A percentile compares a stretch with the other conserved stretches of the same genome.
Conservation (phyloP, 2,888 invertebrate genomes). For the Parelbella ahira region DNA sequence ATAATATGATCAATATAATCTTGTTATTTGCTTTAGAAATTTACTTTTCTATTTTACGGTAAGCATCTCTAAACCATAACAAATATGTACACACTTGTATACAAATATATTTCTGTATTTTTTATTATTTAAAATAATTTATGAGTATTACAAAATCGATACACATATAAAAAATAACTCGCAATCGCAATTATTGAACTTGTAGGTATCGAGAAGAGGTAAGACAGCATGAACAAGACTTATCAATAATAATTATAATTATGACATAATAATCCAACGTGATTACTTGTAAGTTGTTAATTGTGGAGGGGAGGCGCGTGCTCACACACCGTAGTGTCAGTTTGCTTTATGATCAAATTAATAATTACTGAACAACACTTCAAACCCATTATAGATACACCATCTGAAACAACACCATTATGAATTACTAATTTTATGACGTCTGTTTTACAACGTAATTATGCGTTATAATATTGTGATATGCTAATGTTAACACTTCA, state of each 20-base stretch:
- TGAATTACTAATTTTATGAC: constrained; percentile 72
- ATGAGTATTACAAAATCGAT: too few species aligned
- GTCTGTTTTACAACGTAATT: constrained; percentile 58
- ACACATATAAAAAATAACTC: too few species aligned
- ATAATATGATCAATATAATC: too few species aligned
- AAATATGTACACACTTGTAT: too few species aligned
- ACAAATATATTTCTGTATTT: too few species aligned
- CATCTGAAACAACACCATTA: constrained; percentile 73
- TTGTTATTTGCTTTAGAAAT: too few species aligned
- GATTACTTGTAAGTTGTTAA: constrained; percentile 25
- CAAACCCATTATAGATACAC: constrained; percentile 52
- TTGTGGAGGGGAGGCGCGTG: constrained; percentile 34
- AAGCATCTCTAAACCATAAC: too few species aligned
- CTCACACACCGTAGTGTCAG: constrained; percentile 52
- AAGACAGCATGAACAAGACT: constrained; percentile 1
- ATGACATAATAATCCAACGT: constrained; percentile 24
- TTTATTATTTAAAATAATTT: too few species aligned
- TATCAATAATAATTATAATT: constrained; percentile 17
- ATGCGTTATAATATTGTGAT: constrained; percentile 64
- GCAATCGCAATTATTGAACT: too few species aligned
- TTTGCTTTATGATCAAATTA: constrained; percentile 68
- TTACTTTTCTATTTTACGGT: too few species aligned
- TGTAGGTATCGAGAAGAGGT: too few species aligned
- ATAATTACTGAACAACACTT: constrained; percentile 55
- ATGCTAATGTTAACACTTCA: constrained; percentile 57